Base-by-base conservation (phyloP, 2,113 vertebrate species). In the Nycticebus coucang region DNA sequence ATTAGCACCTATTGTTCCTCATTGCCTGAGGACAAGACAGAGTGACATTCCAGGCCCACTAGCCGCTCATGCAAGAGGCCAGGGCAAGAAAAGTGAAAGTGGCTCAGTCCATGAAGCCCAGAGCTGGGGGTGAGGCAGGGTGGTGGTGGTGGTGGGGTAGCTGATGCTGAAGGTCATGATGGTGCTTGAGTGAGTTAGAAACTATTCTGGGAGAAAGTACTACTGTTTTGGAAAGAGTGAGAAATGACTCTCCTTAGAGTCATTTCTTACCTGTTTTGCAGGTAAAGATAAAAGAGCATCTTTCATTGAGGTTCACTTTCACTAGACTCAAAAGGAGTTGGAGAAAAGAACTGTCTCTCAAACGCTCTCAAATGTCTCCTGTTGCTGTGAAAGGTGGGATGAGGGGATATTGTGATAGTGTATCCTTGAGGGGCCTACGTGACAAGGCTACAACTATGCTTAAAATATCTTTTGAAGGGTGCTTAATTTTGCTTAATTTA, bases 331-430 rank as follows among this genome's bases (percentile, higher is more conserved):
- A 64, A 72, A 57, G 41, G 33, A 33, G 4, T 30, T 30, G 62
- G n/a, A 45, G 45, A 57, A 66, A 33, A 37, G 26, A 59, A 4
- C 30, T 21, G 2, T 22, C 53, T 50, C 59, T 50, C 53, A 22
- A 37, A 15, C 4, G 22, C 12, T 26, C 60, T 50, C 45, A 50
- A 50, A 50, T 50, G 45, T 50, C 8, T 24, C 37, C 85, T 57
- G 7, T 22, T 74, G 64, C 77, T 14, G 4, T 12, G 10, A 2
- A 53, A 6, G 18, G 7, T 13, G 57, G 72, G 28, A 41, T 10
- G 0, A 22, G 11, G 53, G 50, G 18, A 12, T 8, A 2, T 33
- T 15, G 13, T 0, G 21, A 68, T 1, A 17, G 15, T 0, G 0
- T 13, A 5, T 17, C 41, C 14, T 21, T 4, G 21, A 41, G 19